Percentiles rank a stretch among this genome's conserved stretches.
These are phyloP conservation scores for Aptenodytes forsteri DNA, from an alignment of 2,113 vertebrate species.

Conservation along the genomic window DNA sequence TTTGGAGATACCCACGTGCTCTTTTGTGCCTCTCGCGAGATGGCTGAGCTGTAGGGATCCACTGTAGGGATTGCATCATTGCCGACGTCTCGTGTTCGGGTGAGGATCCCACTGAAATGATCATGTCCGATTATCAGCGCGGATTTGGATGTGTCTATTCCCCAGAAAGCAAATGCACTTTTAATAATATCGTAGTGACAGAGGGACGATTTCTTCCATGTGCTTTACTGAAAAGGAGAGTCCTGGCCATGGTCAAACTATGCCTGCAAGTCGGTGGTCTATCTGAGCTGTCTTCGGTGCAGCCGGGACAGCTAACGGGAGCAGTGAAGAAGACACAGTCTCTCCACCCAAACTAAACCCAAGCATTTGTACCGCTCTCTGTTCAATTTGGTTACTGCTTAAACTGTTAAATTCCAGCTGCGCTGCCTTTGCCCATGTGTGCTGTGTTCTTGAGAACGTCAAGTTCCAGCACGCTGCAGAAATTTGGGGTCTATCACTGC, in stretches of 20 bases:
- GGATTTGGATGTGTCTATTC: not conserved
- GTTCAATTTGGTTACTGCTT: not conserved
- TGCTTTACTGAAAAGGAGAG: not conserved
- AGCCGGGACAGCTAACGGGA: no score
- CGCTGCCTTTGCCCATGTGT: rapidly evolving
- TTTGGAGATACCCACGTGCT: not conserved
- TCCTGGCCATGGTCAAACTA: not conserved
- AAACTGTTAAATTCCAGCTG: no score
- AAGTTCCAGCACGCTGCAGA: not conserved
- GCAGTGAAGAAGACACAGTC: no score
- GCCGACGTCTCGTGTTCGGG: not conserved
- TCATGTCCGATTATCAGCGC: not conserved
- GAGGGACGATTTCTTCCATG: not conserved
- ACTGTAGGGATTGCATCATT: not conserved
- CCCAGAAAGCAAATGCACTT: not conserved
- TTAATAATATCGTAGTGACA: not conserved
- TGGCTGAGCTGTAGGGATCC: not conserved
- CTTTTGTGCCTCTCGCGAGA: not conserved
- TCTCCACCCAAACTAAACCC: not conserved
- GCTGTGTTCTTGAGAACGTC: not conserved
- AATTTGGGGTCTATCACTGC: not conserved
- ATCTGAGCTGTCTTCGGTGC: not conserved
- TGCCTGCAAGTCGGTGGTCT: no score
- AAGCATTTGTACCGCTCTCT: no score
- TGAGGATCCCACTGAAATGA: not conserved